Evolutionary conservation across 2,113 vertebrate species (phyloP), one percentile per base, ranked within the genome.

Genomic region (Barbus barbus): DNA sequence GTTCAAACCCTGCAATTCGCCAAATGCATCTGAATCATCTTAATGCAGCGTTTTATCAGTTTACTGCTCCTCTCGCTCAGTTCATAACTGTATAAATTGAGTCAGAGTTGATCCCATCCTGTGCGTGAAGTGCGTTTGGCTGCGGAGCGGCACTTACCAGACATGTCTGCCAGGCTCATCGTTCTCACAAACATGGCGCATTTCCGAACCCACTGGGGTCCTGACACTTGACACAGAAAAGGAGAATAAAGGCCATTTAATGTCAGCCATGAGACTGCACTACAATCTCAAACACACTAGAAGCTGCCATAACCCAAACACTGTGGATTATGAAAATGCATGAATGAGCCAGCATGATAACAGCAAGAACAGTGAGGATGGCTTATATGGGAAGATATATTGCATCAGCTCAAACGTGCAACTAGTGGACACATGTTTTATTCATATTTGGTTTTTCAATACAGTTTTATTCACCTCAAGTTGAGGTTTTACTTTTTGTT

Each of bases 121-220:
- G 26, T 41, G 41, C 12, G 58, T 58, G 67, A 24, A 73, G 69
- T 20, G 72, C n/a, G 48, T 33, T 53, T 58, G 81, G 67, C 44
- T 33, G 76, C 38, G 22, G 71, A 69, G 18, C 53, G 76, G 71
- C 48, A 91, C 90, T 91, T 91, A 91, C 90, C 90, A 78, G 89
- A 73, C 87, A 90, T 84, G 79, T 89, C 88, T 83, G 87, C 81
- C 87, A 90, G 88, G 87, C 86, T 90, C 89, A 90, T 74, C 81
- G 90, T 82, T 84, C 89, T 85, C 82, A 90, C 80, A 86, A 89
- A 90, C 88, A 90, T 71, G 88, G 83, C 46, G 75, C 88, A 89
- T 90, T 89, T 90, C 89, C 89, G 88, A 90, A 90, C 86, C 89
- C 89, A 90, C 74, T 86, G 77, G 86, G 86, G 86, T 87, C 88